Conservation (phyloP, 2,888 invertebrate genomes). For the Leucoptera coffeella region DNA sequence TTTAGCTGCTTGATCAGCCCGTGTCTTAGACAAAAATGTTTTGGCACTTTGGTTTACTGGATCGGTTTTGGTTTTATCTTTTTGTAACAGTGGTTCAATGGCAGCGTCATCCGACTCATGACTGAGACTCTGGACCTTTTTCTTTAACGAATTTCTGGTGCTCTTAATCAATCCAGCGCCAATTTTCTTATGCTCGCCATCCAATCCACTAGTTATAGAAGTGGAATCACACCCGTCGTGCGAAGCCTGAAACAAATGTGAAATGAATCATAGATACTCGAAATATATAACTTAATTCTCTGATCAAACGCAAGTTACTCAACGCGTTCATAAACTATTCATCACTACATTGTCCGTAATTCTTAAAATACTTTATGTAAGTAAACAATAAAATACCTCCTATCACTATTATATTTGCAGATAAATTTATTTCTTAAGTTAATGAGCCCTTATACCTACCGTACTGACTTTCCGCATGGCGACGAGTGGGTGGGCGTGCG, state of each 20-base stretch:
- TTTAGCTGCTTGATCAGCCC: conserved; percentile 21
- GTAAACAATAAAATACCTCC: too few species aligned
- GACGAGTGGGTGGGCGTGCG: conserved; percentile 25
- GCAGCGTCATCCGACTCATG: conserved; percentile 34
- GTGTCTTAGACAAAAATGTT: conserved; percentile 24
- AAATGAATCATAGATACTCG: too few species aligned
- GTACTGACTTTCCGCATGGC: conserved; percentile 32
- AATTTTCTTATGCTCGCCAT: conserved; percentile 31
- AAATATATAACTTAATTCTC: too few species aligned
- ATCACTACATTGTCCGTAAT: too few species aligned
- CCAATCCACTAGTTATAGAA: conserved; percentile 33
- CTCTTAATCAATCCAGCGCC: conserved; percentile 38
- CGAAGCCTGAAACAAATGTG: conserved; percentile 29
- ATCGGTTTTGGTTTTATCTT: conserved; percentile 20
- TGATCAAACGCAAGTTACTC: too few species aligned
- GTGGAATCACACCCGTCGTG: conserved; percentile 33
- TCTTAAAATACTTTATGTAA: too few species aligned
- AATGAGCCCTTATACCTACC: too few species aligned
- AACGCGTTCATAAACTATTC: too few species aligned
- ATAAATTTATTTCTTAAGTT: too few species aligned
- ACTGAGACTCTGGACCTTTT: conserved; percentile 26
- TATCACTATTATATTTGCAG: too few species aligned
- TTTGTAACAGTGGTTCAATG: conserved; percentile 34
- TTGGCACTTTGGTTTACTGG: conserved; percentile 28
- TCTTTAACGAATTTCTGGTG: conserved; percentile 33